Evolutionary conservation across 2,113 vertebrate genomes (phyloP).

Genomic region (Zootoca vivipara): DNA sequence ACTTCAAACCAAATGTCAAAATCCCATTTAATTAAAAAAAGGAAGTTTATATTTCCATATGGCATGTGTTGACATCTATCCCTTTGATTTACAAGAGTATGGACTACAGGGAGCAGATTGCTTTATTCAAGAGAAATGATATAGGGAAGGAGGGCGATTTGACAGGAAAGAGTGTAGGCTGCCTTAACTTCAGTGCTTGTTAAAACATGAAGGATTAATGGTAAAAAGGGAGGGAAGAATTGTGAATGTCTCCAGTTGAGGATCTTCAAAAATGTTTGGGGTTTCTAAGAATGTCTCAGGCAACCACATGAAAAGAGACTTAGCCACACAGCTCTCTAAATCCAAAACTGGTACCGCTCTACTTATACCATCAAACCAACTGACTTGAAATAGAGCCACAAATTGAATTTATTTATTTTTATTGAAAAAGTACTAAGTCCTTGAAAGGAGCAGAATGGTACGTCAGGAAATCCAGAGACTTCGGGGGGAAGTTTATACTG

Average conservation of each 20-base stretch:
- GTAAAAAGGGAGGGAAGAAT: constrained; percentile 74
- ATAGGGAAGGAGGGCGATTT: constrained; percentile 52
- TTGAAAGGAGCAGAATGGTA: constrained; percentile 65
- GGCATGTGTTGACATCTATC: constrained; percentile 63
- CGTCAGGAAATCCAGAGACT: constrained; percentile 50
- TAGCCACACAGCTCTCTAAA: constrained; percentile 78
- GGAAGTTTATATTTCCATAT: constrained; percentile 71
- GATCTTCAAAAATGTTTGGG: constrained; percentile 79
- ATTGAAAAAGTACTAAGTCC: constrained; percentile 79
- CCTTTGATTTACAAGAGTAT: constrained; percentile 71
- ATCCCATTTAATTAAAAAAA: constrained; percentile 73
- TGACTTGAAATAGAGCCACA: constrained; percentile 77
- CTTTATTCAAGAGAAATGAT: constrained; percentile 71
- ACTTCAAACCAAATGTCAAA: constrained; percentile 70
- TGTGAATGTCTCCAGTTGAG: constrained; percentile 79
- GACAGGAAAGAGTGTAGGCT: constrained; percentile 76
- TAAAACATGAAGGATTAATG: constrained; percentile 80
- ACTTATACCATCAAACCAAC: constrained; percentile 74
- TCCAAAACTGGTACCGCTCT: constrained; percentile 71
- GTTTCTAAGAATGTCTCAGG: constrained; percentile 78
- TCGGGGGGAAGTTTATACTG: constrained; percentile 21
- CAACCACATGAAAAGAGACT: constrained; percentile 80
- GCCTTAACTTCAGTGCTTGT: constrained; percentile 75
- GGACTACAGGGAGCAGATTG: constrained; percentile 68
- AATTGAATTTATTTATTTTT: constrained; percentile 79